These are phyloP conservation scores for Scarus forsteni DNA, from an alignment of 2,797 vertebrate species.

Conservation along the genomic window DNA sequence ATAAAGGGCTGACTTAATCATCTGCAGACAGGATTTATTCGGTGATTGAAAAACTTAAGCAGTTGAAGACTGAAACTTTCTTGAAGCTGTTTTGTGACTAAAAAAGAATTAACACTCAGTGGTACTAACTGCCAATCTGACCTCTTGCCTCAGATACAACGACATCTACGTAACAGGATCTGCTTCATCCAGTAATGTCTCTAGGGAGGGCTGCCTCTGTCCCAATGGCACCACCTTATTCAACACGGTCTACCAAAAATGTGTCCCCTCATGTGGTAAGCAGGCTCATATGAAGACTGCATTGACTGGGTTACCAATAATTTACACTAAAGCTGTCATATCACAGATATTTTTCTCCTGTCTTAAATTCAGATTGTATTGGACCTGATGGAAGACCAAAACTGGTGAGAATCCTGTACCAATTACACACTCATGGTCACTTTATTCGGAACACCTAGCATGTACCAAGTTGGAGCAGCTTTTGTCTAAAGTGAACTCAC, in stretches of 20 bases:
- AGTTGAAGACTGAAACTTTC: too few relatives aligned
- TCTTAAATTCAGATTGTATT: slow-evolving; percentile 80
- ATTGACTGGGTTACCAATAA: background rate
- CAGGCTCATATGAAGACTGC: background rate
- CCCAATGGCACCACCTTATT: slow-evolving; percentile 74
- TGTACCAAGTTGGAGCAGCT: too few relatives aligned
- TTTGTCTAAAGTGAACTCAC: too few relatives aligned
- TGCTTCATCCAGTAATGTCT: background rate
- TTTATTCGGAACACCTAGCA: too few relatives aligned
- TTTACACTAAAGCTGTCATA: background rate
- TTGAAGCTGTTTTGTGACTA: too few relatives aligned
- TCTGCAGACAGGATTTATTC: too few relatives aligned
- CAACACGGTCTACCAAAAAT: slow-evolving; percentile 73
- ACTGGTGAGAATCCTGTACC: slow-evolving; percentile 63
- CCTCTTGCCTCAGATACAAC: slow-evolving; percentile 71
- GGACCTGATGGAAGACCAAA: slow-evolving; percentile 87
- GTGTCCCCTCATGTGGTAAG: slow-evolving; percentile 83
- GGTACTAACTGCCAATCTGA: background rate
- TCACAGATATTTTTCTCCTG: slow-evolving; percentile 2
- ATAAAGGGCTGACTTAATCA: too few relatives aligned
- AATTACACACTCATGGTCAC: too few relatives aligned
- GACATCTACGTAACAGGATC: slow-evolving; percentile 20
- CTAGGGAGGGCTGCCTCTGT: slow-evolving; percentile 87
- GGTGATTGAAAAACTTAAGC: too few relatives aligned
- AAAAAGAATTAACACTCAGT: background rate